Evolutionary conservation across 2,888 invertebrate species (phyloP).

Genomic region (Odontocerum albicorne): DNA sequence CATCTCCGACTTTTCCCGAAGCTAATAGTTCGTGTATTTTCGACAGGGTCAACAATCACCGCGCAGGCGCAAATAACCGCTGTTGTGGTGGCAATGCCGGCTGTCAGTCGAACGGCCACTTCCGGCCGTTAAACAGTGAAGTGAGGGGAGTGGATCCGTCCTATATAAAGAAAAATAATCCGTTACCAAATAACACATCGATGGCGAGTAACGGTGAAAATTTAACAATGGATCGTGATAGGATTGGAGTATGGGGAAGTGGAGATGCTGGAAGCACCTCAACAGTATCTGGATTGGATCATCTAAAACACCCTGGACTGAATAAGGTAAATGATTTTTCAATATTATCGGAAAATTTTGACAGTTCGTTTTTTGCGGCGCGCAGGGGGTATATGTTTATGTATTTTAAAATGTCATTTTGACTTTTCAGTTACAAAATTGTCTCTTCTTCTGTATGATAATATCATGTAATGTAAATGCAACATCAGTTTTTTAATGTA

Average conservation of each 20-base stretch:
- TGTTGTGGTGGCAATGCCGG: conserved; percentile 19
- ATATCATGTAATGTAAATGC: too few species aligned
- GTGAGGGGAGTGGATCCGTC: not conserved
- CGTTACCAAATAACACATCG: conserved; percentile 46
- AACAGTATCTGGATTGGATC: conserved; percentile 66
- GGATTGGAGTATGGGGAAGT: conserved; percentile 62
- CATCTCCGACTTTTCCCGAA: conserved; percentile 19
- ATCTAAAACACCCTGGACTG: conserved; percentile 65
- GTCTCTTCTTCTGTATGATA: too few species aligned
- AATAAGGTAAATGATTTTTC: conserved; percentile 63
- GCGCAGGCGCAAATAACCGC: conserved; percentile 10
- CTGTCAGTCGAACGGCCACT: conserved; percentile 27
- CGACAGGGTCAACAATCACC: conserved; percentile 13
- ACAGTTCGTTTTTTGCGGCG: conserved; percentile 18
- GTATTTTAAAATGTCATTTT: conserved; percentile 3
- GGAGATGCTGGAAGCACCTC: conserved; percentile 57
- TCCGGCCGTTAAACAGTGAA: conserved; percentile 25
- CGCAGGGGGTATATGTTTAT: conserved; percentile 6
- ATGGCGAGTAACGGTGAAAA: conserved; percentile 38
- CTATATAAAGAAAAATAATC: conserved; percentile 33
- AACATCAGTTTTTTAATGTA: too few species aligned
- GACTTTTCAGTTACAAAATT: conserved; percentile 12
- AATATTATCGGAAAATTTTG: conserved; percentile 18
- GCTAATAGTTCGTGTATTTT: conserved; percentile 15
- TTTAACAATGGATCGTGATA: conserved; percentile 58